phyloP scores from a whole-genome alignment of 2,888 invertebrate genomes.

The Parnassius apollo region DNA sequence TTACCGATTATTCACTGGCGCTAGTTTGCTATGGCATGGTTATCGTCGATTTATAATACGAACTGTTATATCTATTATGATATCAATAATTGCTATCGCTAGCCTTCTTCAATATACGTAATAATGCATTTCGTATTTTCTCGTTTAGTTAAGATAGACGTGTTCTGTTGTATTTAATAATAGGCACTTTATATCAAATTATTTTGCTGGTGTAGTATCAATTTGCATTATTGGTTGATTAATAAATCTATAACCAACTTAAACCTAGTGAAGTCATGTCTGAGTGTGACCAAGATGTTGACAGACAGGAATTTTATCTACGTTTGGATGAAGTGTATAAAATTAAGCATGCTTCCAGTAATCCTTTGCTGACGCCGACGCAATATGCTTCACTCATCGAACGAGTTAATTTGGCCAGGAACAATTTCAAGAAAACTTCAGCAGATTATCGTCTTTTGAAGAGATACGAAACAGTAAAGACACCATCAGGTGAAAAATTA shows the following conservation, averaged over 20 bases:
- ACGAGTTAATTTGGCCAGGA: neutral
- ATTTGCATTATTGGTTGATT: too few species aligned
- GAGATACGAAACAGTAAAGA: conserved; percentile 45
- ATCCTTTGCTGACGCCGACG: conserved; percentile 18
- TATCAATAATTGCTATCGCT: too few species aligned
- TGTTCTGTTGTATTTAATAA: neutral
- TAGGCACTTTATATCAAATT: neutral
- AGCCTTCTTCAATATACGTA: too few species aligned
- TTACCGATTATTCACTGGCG: too few species aligned
- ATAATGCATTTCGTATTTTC: too few species aligned
- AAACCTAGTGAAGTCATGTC: neutral
- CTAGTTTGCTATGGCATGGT: too few species aligned
- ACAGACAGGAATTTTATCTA: conserved; percentile 44
- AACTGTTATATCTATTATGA: too few species aligned
- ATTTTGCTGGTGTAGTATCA: neutral
- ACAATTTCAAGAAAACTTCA: neutral
- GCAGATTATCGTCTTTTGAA: conserved; percentile 30
- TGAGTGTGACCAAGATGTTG: conserved; percentile 1
- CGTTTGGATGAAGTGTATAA: conserved; percentile 41
- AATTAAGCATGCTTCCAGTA: conserved; percentile 40
- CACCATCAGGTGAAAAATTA: conserved; percentile 46
- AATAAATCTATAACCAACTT: neutral
- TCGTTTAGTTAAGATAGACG: too few species aligned
- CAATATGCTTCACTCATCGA: neutral
- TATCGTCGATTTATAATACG: too few species aligned